Evolutionary conservation across 1,140 invertebrate genomes (phyloP).

Genomic region (Zophobas morio): DNA sequence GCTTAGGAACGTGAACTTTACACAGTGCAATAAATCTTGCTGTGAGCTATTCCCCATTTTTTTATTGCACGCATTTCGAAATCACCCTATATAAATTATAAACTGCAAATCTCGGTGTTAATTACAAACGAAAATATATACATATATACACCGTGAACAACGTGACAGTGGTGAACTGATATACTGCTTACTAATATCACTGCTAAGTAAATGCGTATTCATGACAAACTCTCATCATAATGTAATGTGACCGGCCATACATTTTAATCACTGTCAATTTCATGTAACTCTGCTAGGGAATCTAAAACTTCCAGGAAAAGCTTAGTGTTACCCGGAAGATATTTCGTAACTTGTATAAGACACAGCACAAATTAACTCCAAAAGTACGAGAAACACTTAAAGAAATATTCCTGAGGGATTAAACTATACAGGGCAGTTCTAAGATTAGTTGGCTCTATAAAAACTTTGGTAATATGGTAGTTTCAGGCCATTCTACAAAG

Average conservation of each 20-base stretch:
- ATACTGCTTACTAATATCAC: too few relatives aligned
- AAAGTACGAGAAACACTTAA: constrained; percentile 50
- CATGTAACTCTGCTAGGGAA: background rate
- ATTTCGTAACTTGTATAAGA: constrained; percentile 35
- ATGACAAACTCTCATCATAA: too few relatives aligned
- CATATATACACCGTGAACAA: too few relatives aligned
- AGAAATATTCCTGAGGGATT: constrained; percentile 49
- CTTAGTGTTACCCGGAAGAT: constrained; percentile 13
- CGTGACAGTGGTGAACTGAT: too few relatives aligned
- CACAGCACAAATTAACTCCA: constrained; percentile 42
- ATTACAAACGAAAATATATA: too few relatives aligned
- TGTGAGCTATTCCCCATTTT: too few relatives aligned
- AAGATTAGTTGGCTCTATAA: constrained; percentile 54
- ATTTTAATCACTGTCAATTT: constrained; percentile 1
- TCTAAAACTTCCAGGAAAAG: constrained; percentile 1
- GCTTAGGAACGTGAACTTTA: too few relatives aligned
- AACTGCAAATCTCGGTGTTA: too few relatives aligned
- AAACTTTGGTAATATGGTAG: constrained; percentile 54
- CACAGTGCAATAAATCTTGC: too few relatives aligned
- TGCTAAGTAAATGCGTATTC: too few relatives aligned
- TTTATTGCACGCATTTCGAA: too few relatives aligned
- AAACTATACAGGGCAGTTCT: constrained; percentile 51
- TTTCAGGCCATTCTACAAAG: constrained; percentile 52
- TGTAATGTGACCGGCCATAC: background rate
- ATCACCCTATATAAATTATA: too few relatives aligned